Evolutionary conservation across 2,888 invertebrate genomes (phyloP), one percentile per base, ranked within the genome.

Genomic region (Drosophila formosana): DNA sequence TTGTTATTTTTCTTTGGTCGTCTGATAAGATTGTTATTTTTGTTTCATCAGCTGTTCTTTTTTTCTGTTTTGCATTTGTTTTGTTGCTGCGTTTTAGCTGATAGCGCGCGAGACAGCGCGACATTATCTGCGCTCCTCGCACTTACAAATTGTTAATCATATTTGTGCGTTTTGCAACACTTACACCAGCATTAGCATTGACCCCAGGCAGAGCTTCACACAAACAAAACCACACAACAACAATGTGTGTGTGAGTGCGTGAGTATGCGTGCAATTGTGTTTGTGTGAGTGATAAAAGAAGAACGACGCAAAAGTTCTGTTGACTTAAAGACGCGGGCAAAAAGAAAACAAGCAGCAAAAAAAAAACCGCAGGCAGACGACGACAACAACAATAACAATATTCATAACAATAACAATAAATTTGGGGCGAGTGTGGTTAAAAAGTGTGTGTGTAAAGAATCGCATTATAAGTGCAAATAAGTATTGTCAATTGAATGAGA

Each of bases 1-100:
- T 82, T 82, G 46, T 70, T 75, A 52, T 82, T 82, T 82, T 79
- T 65, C 50, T 60, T 73, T 45, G 25, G 53, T 23, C 30, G 30
- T 78, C 68, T 86, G 87, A 81, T 81, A 86, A 86, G 84, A 85
- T 55, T 70, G 45, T 69, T 75, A 63, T 61, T 75, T 78, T 52
- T 68, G 63, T 75, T 61, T 71, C 76, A 78, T 82, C 82, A 82
- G 78, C 78, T 78, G 78, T 78, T 74, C 50, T 43, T 52, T 49
- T 26, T 49, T 50, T 46, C 41, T 34, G 37, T 65, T 30, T 30
- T 8, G 23, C 13, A 13, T 28, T 68, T 43, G 11, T 37, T 37
- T 37, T 37, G 11, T 37, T 8, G 45, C 11, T 41, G 4, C n/a
- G 23, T 62, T 37, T 37, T 49, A 34, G 37, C 47, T 41, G 46